Evolutionary conservation across 1,140 invertebrate genomes (phyloP), one percentile per base, ranked within the genome.

Genomic region (Thereuonema tuberculata): DNA sequence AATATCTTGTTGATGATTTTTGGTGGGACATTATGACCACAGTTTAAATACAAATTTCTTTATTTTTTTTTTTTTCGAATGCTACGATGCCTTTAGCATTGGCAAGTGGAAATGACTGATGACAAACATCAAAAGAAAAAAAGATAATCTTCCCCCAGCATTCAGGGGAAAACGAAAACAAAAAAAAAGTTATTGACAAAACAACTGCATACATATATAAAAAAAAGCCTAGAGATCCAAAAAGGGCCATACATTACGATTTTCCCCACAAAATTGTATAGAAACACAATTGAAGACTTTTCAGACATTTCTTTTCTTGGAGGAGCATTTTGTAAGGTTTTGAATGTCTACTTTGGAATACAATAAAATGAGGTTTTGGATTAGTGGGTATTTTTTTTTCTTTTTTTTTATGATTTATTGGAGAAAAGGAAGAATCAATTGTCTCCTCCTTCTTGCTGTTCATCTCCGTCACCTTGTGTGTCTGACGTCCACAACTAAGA

Each of bases 391-490:
- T 37, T 9, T 37, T 37, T 37, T 37, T 5, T 37, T 37, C 17
- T 37, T 37, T n/a, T n/a, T n/a, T n/a, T n/a, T n/a, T n/a, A n/a
- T n/a, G n/a, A n/a, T n/a, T n/a, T n/a, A n/a, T 12, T 24, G 49
- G 24, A 52, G 15, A 52, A 21, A 24, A 52, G 15, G 21, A 15
- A 17, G 14, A 55, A 12, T 84, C 84, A 87, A 81, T 88, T 87
- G 77, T 89, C 84, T 75, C 82, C 85, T 71, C 82, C 84, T 78
- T 89, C 87, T 76, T 86, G 84, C 73, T 84, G 83, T 78, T 91
- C 88, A 75, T 90, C 86, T 72, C 86, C 89, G 72, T 94, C 91
- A 72, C 86, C 90, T 78, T 93, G 91, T 72, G 92, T 92, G 78
- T 97, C 94, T 71, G 90, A 93, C 75, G 94, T 97, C 94, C 94